phyloP scores from a whole-genome alignment of 2,888 invertebrate species.

The Drosophila fulvimacula region DNA sequence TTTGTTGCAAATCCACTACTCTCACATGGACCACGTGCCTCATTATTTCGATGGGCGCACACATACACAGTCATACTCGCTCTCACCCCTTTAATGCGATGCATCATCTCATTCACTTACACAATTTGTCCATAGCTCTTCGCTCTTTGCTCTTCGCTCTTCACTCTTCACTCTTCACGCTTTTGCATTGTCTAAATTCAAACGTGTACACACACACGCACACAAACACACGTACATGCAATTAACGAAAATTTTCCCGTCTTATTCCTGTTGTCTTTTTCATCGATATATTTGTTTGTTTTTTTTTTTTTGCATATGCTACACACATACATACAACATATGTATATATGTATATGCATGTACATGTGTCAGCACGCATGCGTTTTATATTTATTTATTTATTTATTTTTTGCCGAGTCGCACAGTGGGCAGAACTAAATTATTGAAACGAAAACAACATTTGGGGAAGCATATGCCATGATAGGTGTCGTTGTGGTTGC shows the following conservation, averaged over 20 bases:
- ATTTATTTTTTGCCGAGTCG: conserved; percentile 1
- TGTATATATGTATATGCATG: no score
- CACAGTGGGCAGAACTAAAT: not conserved
- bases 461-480: conserved; percentile 12
- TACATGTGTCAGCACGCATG: not conserved
- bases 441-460: not conserved
- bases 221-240: conserved; percentile 17
- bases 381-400: not conserved
- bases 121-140: not conserved
- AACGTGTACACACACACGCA: not conserved
- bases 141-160: not conserved
- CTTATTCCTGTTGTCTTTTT: conserved; percentile 16
- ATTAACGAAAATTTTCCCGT: conserved; percentile 46
- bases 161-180: conserved; percentile 2
- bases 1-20: conserved; percentile 46
- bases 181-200: conserved; percentile 17
- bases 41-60: conserved; percentile 55
- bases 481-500: conserved; percentile 19
- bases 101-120: conserved; percentile 29
- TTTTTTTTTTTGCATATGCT: not conserved
- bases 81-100: conserved; percentile 53
- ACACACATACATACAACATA: not conserved
- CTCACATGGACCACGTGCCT: conserved; percentile 73
- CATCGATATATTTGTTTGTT: not conserved
- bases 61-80: conserved; percentile 12